These are phyloP conservation scores for Argyra leucocephala DNA, from an alignment of 2,888 invertebrate species.

Conservation along the genomic window DNA sequence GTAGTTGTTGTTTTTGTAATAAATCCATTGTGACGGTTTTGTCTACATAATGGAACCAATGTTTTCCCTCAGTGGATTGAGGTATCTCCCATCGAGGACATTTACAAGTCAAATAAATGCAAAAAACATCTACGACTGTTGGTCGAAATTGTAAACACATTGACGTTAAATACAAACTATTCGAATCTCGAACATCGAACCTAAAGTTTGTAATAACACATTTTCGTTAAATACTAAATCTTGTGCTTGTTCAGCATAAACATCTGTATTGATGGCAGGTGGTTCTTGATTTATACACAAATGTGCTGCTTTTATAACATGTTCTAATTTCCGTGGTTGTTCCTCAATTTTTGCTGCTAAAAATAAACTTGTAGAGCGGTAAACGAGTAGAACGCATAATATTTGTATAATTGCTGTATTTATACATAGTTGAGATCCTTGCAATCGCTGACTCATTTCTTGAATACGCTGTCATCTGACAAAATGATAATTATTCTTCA, in stretches of 20 bases:
- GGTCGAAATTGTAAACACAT: conserved; percentile 91
- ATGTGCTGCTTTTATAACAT: conserved; percentile 86
- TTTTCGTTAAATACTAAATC: conserved; percentile 95
- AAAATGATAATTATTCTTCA: too few relatives aligned
- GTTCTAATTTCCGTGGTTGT: too few relatives aligned
- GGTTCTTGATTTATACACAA: conserved; percentile 69
- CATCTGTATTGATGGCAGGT: conserved; percentile 64
- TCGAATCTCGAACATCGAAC: conserved; percentile 99
- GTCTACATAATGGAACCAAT: too few relatives aligned
- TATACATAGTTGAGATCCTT: conserved; percentile 92
- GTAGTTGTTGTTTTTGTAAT: too few relatives aligned
- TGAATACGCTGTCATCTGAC: conserved; percentile 95
- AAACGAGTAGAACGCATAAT: conserved; percentile 97
- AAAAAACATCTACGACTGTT: conserved; percentile 94
- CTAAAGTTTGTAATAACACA: conserved; percentile 89
- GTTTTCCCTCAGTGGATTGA: conserved; percentile 84
- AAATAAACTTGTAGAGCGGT: conserved; percentile 87
- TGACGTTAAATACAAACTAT: too few relatives aligned
- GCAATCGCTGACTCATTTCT: conserved; percentile 95
- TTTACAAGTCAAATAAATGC: conserved; percentile 93
- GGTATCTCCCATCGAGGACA: conserved; percentile 98
- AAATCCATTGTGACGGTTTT: too few relatives aligned
- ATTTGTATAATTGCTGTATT: conserved; percentile 98
- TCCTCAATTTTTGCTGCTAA: conserved; percentile 95
- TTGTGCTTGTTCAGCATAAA: too few relatives aligned